Evolutionary conservation across 2,888 invertebrate species (phyloP), one percentile per base, ranked within the genome.

Genomic region (Ennomos quercinarius): DNA sequence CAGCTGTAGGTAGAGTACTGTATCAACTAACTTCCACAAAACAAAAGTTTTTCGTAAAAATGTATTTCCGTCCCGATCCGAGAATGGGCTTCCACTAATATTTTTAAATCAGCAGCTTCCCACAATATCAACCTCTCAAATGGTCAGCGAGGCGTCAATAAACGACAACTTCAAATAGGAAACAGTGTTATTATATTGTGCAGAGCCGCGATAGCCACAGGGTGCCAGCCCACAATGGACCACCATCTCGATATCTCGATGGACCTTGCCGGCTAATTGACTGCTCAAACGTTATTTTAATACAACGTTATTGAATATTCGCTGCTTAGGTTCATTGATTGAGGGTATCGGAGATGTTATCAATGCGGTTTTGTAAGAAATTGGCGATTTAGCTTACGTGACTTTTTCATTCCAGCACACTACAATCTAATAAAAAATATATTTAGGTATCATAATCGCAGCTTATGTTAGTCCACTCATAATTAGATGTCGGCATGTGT

Each of bases 261-360:
- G 87, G 86, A 83, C 90, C 84, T 81, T 86, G 79, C 85, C 89
- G 90, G 91, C 87, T 89, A 91, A 91, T 92, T 91, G 91, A 91
- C 85, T 90, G 79, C 90, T 91, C 89, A 91, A 91, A 89, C 78
- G 83, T 81, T 86, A 87, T 85, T 89, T 85, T 87, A 89, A 91
- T 91, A 89, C 83, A 84, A 86, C 81, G 78, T 85, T 88, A 87
- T 86, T 87, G 78, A 81, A 80, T 79, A 73, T 80, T 76, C 63
- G 40, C 62, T 72, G 72, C 71, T 70, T 68, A 73, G 72, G 69
- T 62, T 11, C 40, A 67, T 71, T 67, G 68, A 70, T 62, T 68
- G 60, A 50, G 57, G 49, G 54, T 68, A 51, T 54, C 64, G 46
- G 65, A 72, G 74, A 70, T 70, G 60, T 56, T 73, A 77, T 76